These are phyloP conservation scores for Drosophila hamatofila DNA, from an alignment of 2,888 invertebrate species.

Conservation along the genomic window DNA sequence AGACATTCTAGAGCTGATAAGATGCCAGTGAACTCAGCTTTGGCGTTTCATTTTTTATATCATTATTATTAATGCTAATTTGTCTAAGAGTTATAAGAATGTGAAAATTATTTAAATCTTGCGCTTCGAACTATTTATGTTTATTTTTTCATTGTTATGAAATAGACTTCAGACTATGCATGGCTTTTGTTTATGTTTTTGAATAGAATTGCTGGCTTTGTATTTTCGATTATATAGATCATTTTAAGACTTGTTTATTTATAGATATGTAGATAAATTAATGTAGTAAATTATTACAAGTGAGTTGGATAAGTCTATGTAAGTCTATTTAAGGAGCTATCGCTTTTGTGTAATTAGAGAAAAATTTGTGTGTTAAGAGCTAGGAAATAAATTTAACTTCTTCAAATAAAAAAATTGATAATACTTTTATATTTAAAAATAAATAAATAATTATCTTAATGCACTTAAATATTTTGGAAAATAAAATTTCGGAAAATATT, in stretches of 20 bases:
- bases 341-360: background rate
- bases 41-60: conserved; percentile 24
- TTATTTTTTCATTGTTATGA: conserved; percentile 4
- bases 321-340: background rate
- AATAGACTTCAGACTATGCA: background rate
- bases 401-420: no score
- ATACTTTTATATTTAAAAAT: no score
- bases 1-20: conserved; percentile 50
- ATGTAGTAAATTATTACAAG: background rate
- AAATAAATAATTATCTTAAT: no score
- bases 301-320: background rate
- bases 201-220: background rate
- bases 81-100: conserved; percentile 50
- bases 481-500: no score
- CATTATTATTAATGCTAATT: conserved; percentile 62
- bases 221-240: background rate
- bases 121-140: conserved; percentile 16
- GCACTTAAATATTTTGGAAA: no score
- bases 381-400: no score
- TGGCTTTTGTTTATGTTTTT: conserved; percentile 8
- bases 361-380: no score
- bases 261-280: no score
- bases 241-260: background rate
- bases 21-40: conserved; percentile 65
- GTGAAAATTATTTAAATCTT: conserved; percentile 67